phyloP scores from a whole-genome alignment of 2,797 vertebrate species.

The Sternarchorhynchus goeldii region DNA sequence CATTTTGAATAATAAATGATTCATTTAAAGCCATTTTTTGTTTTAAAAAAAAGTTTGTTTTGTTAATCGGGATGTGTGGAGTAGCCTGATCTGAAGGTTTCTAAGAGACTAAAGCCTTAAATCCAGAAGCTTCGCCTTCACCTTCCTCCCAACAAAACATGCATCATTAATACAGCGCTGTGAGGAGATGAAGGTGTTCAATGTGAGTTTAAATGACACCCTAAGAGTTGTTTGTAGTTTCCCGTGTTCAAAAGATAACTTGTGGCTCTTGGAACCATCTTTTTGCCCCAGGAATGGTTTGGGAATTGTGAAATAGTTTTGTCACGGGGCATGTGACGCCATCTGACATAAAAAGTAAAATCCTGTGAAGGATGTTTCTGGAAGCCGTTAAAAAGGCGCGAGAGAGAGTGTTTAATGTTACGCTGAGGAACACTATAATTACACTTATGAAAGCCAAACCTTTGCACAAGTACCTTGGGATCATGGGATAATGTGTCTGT shows the following conservation, averaged over 20 bases:
- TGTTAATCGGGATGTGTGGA: background rate
- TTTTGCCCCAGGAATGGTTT: background rate
- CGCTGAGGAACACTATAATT: background rate
- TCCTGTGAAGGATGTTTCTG: constrained; percentile 17
- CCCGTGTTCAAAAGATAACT: background rate
- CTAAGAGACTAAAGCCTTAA: background rate
- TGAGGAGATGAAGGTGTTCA: background rate
- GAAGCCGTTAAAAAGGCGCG: background rate
- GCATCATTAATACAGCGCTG: background rate
- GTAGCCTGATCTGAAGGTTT: background rate
- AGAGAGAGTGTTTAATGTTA: constrained; percentile 5
- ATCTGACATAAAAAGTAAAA: background rate
- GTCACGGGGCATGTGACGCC: background rate
- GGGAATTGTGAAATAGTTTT: constrained; percentile 3
- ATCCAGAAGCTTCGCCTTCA: background rate
- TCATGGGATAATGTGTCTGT: constrained; percentile 18
- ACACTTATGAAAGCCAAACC: background rate
- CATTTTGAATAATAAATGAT: no score
- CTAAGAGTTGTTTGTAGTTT: background rate
- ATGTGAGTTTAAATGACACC: background rate
- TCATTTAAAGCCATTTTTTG: no score
- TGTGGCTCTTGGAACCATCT: background rate
- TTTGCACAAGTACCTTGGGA: background rate
- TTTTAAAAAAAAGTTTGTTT: no score
- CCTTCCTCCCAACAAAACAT: background rate